Evolutionary conservation across 37 sponge, comb jelly and placozoan genomes (phyloP).

Genomic region (Aplysina aerophoba): DNA sequence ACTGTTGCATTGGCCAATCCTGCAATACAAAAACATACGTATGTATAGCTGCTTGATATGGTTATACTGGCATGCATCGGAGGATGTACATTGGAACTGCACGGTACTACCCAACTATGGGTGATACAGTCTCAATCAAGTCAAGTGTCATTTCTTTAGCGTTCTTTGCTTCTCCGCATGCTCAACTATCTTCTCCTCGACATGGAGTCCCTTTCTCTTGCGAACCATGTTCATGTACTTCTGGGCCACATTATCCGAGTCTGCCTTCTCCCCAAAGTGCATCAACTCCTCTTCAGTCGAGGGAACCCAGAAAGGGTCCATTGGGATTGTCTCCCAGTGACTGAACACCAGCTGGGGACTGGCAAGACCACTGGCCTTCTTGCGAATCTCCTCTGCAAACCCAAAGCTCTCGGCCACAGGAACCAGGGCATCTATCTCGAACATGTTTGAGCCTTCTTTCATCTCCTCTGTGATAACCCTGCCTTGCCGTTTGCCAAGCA

Average conservation of each 20-base stretch:
- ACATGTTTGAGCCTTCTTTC: slow-evolving; percentile 87
- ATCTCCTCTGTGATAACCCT: slow-evolving; percentile 84
- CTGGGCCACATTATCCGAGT: slow-evolving; percentile 88
- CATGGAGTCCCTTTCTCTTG: slow-evolving; percentile 87
- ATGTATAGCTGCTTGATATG: too few species aligned
- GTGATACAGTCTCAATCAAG: too few species aligned
- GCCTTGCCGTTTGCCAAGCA: slow-evolving; percentile 86
- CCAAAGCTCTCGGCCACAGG: slow-evolving; percentile 99
- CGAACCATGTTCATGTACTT: slow-evolving; percentile 89
- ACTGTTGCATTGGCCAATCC: too few species aligned
- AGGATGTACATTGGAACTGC: too few species aligned
- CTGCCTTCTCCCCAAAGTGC: slow-evolving; percentile 97
- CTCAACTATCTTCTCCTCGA: slow-evolving; percentile 91
- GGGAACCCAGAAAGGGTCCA: slow-evolving; percentile 97
- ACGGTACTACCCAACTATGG: too few species aligned
- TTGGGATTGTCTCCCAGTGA: slow-evolving; percentile 94
- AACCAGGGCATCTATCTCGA: slow-evolving; percentile 78
- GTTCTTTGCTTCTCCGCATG: slow-evolving; percentile 98
- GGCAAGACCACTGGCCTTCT: slow-evolving; percentile 95
- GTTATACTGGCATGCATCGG: too few species aligned
- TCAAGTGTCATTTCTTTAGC: slow-evolving; percentile 62
- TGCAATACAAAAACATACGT: too few species aligned
- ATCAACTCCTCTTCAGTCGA: slow-evolving; percentile 96
- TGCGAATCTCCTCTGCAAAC: slow-evolving; percentile 96
- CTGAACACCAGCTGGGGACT: slow-evolving; percentile 97